Conservation (phyloP, 2,797 vertebrate genomes). For the Schizopygopsis pylzovi region DNA sequence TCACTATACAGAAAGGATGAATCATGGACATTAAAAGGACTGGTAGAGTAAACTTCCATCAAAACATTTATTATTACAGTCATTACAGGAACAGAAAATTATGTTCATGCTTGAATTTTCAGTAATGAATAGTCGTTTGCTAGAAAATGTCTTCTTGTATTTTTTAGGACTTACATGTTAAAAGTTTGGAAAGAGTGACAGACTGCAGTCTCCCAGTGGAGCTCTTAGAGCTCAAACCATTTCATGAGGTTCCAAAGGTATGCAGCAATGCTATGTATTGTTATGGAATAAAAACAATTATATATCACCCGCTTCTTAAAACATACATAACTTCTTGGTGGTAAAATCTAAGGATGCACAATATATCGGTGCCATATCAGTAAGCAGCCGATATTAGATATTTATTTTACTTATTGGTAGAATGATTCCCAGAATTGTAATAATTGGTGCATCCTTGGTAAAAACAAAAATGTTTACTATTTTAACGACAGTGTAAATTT, state of each 20-base stretch:
- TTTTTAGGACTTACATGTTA: constrained; percentile 80
- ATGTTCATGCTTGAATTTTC: neutral
- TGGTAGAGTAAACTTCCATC: constrained; percentile 77
- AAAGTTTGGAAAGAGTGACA: constrained; percentile 82
- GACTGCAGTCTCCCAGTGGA: constrained; percentile 82
- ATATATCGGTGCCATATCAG: neutral
- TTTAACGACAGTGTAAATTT: neutral
- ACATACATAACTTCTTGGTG: neutral
- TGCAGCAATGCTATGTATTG: constrained; percentile 36
- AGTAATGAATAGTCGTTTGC: neutral
- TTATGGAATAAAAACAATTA: neutral
- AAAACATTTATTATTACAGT: constrained; percentile 1
- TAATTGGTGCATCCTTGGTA: neutral
- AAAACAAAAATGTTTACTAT: neutral
- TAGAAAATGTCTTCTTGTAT: neutral
- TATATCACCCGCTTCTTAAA: neutral
- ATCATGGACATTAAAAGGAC: constrained; percentile 89
- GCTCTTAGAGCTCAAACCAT: constrained; percentile 84
- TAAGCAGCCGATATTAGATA: neutral
- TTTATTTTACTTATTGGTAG: too few relatives aligned
- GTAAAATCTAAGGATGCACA: neutral
- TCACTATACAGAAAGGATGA: constrained; percentile 86
- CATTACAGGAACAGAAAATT: neutral
- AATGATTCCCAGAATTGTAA: neutral
- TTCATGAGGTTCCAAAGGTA: constrained; percentile 86